phyloP scores from a whole-genome alignment of 2,888 invertebrate genomes.

The Caenorhabditis imperialis region DNA sequence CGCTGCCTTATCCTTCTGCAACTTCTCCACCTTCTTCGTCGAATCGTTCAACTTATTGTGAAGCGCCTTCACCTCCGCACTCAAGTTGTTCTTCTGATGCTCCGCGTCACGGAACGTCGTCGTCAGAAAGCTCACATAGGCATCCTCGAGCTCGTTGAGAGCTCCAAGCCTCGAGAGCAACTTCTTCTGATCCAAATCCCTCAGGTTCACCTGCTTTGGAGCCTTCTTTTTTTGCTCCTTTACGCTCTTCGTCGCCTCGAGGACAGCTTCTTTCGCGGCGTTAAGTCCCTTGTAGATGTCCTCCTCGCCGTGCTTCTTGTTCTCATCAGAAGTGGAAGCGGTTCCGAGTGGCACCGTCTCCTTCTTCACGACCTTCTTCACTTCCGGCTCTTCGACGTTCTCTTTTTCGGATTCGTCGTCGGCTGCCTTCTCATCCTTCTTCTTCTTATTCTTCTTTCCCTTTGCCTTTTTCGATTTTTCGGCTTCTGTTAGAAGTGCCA shows the following conservation, averaged over 20 bases:
- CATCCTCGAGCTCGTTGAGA: slow-evolving; percentile 26
- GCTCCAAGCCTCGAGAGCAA: slow-evolving; percentile 10
- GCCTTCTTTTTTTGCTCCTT: slow-evolving; percentile 29
- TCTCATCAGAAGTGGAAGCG: too few species aligned
- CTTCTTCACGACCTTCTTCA: too few species aligned
- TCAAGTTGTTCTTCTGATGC: slow-evolving; percentile 21
- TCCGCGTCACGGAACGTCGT: slow-evolving; percentile 18
- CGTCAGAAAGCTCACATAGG: slow-evolving; percentile 23
- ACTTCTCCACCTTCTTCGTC: slow-evolving; percentile 22
- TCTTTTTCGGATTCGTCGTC: slow-evolving; percentile 2
- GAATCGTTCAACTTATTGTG: slow-evolving; percentile 20
- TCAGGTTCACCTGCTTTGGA: slow-evolving; percentile 16
- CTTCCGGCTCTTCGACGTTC: background rate
- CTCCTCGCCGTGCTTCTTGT: too few species aligned
- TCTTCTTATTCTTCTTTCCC: slow-evolving; percentile 21
- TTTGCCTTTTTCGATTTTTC: slow-evolving; percentile 22
- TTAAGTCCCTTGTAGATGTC: background rate
- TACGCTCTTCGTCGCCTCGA: background rate
- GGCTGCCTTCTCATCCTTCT: background rate
- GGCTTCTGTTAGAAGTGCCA: slow-evolving; percentile 16
- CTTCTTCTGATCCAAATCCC: slow-evolving; percentile 37
- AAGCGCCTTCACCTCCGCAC: slow-evolving; percentile 23
- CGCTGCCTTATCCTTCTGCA: slow-evolving; percentile 22
- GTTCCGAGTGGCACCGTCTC: background rate
- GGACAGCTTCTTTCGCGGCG: background rate